Conservation (phyloP, 1,140 invertebrate genomes). For the Steinernema khuongi region DNA sequence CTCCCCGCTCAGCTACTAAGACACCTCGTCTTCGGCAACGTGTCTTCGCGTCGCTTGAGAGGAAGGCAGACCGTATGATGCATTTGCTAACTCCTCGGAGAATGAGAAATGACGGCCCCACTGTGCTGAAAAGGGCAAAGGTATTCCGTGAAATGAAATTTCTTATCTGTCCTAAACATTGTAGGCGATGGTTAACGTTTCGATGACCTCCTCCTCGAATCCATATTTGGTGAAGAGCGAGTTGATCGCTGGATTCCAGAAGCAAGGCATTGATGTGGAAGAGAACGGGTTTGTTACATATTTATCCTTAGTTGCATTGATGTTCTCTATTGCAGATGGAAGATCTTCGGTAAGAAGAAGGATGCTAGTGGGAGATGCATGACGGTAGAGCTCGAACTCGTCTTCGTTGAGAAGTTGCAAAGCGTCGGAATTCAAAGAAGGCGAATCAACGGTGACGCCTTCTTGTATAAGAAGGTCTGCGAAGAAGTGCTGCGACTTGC, state of each 20-base stretch:
- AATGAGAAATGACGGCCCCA: constrained; percentile 29
- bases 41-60: constrained; percentile 35
- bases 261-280: constrained; percentile 32
- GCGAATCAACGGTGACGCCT: constrained; percentile 73
- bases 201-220: constrained; percentile 35
- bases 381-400: constrained; percentile 76
- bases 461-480: constrained; percentile 77
- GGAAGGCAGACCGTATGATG: constrained; percentile 39
- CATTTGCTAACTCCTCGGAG: constrained; percentile 40
- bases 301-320: constrained; percentile 12
- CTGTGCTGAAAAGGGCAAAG: constrained; percentile 14
- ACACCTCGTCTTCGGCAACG: constrained; percentile 25
- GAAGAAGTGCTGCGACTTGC: constrained; percentile 60
- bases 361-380: constrained; percentile 64
- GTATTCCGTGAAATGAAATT: background rate
- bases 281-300: constrained; percentile 29
- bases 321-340: constrained; percentile 33
- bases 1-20: constrained; percentile 32
- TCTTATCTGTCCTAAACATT: constrained; percentile 8
- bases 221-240: constrained; percentile 31
- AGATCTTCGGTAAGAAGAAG: constrained; percentile 32
- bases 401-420: constrained; percentile 62
- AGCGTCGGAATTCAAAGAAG: constrained; percentile 71
- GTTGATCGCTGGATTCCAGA: constrained; percentile 32
- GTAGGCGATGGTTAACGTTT: constrained; percentile 39